Evolutionary conservation across 2,888 invertebrate genomes (phyloP), one percentile per base, ranked within the genome.

Genomic region (Diarsia brunnea): DNA sequence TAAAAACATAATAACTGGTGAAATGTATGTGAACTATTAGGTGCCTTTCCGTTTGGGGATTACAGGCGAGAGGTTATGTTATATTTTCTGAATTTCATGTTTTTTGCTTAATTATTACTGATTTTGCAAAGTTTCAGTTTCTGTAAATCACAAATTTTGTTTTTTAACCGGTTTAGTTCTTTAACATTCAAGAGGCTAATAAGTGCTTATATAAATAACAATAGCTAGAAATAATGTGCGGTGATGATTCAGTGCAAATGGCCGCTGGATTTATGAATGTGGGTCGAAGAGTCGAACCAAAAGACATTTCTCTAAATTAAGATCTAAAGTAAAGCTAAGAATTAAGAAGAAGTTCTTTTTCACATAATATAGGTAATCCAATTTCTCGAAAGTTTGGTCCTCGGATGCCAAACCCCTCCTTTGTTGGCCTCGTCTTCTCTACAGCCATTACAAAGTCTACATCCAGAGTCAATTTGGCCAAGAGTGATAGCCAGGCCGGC

Each of bases 401-500:
- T n/a, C n/a, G n/a, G n/a, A n/a, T n/a, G n/a, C n/a, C n/a, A n/a
- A n/a, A n/a, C 31, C 11, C 43, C n/a, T 24, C 24, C 0, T 3
- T 38, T 27, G 1, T 21, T 45, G 7, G 38, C 45, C 24, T 31
- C 4, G 63, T 51, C 81, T 47, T 21, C 55, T 79, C 79, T 83
- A 69, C 5, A 21, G 2, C 0, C n/a, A 10, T 75, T 79, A 12
- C 0, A 19, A 65, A 38, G 55, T 89, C 92, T 92, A 81, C 65
- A 58, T 70, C 53, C 79, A 84, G 87, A 92, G 93, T 93, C 90
- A 92, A 93, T 94, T 95, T 94, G 88, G 90, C 90, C 85, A 93
- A 94, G 93, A 93, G 90, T 91, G 90, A 95, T 94, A 92, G 91
- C 87, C 71, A 87, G 89, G 88, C 87, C 85, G 89, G 91, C 90